Conservation (phyloP, 2,797 vertebrate species). For the Apodemus agrarius region DNA sequence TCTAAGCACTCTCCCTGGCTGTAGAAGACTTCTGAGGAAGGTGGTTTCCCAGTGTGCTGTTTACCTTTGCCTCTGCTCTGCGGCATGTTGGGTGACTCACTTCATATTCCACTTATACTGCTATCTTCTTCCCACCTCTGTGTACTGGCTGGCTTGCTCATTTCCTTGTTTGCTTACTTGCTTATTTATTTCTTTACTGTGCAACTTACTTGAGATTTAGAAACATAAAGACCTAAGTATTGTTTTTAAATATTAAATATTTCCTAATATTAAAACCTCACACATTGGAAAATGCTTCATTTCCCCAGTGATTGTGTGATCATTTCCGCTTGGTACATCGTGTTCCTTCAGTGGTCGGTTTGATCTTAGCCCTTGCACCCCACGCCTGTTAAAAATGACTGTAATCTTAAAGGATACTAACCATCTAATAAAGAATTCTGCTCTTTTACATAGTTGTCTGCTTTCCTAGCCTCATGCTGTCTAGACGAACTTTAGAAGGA, state of each 20-base stretch:
- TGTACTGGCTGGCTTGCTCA: not conserved
- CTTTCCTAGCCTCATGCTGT: constrained; percentile 26
- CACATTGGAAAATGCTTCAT: not conserved
- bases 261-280: not conserved
- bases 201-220: not conserved
- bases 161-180: not conserved
- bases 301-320: not conserved
- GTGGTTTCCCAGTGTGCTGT: accelerated
- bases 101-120: not conserved
- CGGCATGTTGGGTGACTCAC: not conserved
- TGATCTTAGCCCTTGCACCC: not conserved
- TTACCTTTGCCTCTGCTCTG: not conserved
- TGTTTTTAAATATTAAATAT: not conserved
- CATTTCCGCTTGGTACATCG: not conserved
- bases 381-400: not conserved
- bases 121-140: not conserved
- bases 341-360: not conserved
- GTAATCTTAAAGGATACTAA: not conserved
- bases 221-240: not conserved
- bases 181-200: not conserved
- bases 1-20: not conserved
- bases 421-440: not conserved
- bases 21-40: not conserved
- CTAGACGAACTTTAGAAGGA: constrained; percentile 31
- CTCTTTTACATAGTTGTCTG: not conserved